Evolutionary conservation across 2,888 invertebrate species (phyloP).

Genomic region (Leucophora obtusa): DNA sequence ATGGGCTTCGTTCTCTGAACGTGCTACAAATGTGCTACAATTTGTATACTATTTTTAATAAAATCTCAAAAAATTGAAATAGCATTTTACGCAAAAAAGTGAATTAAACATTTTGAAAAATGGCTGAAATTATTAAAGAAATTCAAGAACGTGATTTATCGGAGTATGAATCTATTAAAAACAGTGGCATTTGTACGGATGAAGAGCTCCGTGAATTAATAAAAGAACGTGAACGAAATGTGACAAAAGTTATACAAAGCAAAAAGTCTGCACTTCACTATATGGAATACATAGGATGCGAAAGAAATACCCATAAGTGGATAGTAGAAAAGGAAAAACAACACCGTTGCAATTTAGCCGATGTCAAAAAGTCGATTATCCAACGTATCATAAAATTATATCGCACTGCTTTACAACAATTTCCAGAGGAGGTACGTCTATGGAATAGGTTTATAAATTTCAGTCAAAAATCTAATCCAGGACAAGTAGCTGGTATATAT

Average conservation of each 20-base stretch:
- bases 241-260: slow-evolving; percentile 72
- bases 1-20: too few relatives aligned
- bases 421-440: slow-evolving; percentile 85
- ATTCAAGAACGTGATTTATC: slow-evolving; percentile 88
- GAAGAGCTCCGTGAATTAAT: slow-evolving; percentile 80
- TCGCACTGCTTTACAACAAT: slow-evolving; percentile 84
- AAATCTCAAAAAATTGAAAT: not conserved
- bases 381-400: slow-evolving; percentile 87
- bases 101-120: slow-evolving; percentile 71
- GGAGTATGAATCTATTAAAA: slow-evolving; percentile 89
- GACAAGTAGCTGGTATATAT: slow-evolving; percentile 81
- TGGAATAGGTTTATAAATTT: slow-evolving; percentile 90
- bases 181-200: slow-evolving; percentile 84
- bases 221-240: slow-evolving; percentile 72
- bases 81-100: not conserved
- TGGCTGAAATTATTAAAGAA: slow-evolving; percentile 91
- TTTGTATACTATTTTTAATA: not conserved
- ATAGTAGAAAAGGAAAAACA: slow-evolving; percentile 80
- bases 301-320: slow-evolving; percentile 72
- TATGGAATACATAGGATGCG: slow-evolving; percentile 74
- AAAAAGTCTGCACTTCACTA: slow-evolving; percentile 70
- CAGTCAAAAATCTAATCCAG: slow-evolving; percentile 83
- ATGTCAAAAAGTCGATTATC: slow-evolving; percentile 84
- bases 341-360: slow-evolving; percentile 81
- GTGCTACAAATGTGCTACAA: slow-evolving; percentile 43